These are phyloP conservation scores for Cryptotis parvus DNA, from an alignment of 2,113 vertebrate genomes.

Conservation along the genomic window DNA sequence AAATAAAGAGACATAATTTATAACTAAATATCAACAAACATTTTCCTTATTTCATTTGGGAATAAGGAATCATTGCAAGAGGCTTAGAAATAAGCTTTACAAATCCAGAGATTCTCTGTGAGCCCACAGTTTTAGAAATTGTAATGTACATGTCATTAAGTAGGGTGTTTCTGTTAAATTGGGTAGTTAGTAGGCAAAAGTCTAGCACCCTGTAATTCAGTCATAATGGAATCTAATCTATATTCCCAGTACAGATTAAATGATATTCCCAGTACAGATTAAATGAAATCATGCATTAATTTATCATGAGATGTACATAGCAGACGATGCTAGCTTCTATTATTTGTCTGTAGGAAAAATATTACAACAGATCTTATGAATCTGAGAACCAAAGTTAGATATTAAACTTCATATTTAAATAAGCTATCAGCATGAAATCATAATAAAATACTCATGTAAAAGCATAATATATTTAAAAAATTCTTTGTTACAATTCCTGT, in stretches of 20 bases:
- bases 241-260: background rate
- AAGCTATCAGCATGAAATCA: slow-evolving; percentile 1
- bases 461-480: background rate
- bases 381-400: slow-evolving; percentile 1
- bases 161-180: background rate
- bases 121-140: background rate
- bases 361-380: background rate
- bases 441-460: slow-evolving; percentile 7
- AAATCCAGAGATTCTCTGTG: background rate
- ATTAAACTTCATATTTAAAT: slow-evolving; percentile 31
- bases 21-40: slow-evolving; percentile 20
- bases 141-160: background rate
- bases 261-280: background rate
- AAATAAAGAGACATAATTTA: slow-evolving; percentile 15
- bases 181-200: slow-evolving; percentile 23
- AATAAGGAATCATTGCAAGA: background rate
- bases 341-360: slow-evolving; percentile 41
- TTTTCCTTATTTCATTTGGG: background rate
- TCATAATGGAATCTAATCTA: background rate
- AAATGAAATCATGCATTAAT: background rate
- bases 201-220: background rate
- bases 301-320: slow-evolving; percentile 31
- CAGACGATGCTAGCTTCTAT: slow-evolving; percentile 43
- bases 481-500: background rate
- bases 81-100: background rate